These are phyloP conservation scores for Labeo catla DNA, from an alignment of 2,113 vertebrate species.

Conservation along the genomic window DNA sequence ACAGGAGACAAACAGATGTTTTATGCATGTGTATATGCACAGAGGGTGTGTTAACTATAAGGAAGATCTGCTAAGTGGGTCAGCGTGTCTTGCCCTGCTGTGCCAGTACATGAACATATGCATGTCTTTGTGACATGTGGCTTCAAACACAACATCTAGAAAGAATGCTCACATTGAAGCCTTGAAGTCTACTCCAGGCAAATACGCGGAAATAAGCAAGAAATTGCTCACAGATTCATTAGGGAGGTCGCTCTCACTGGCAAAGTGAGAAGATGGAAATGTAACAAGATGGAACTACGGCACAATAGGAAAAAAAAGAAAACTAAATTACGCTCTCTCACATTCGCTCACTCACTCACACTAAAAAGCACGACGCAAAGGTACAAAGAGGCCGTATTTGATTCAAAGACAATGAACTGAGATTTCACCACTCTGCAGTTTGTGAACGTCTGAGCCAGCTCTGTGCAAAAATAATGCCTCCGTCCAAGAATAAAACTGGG, in stretches of 20 bases:
- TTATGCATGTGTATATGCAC: not conserved
- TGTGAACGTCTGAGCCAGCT: not conserved
- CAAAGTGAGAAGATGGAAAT: constrained; percentile 33
- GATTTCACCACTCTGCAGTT: constrained; percentile 4
- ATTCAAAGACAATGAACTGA: constrained; percentile 29
- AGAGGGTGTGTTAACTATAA: constrained; percentile 14
- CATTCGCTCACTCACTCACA: not conserved
- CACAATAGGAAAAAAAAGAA: constrained; percentile 27
- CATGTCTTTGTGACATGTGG: not conserved
- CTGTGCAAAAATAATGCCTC: constrained; percentile 12
- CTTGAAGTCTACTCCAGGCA: constrained; percentile 15
- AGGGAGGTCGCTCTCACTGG: constrained; percentile 19
- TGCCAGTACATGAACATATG: not conserved
- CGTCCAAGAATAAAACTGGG: constrained; percentile 14
- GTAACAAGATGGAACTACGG: constrained; percentile 20
- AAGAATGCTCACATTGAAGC: not conserved
- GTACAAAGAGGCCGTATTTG: constrained; percentile 7
- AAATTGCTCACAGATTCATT: constrained; percentile 31
- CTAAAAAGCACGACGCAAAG: not conserved
- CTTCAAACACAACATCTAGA: constrained; percentile 15
- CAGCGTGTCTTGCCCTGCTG: constrained; percentile 12
- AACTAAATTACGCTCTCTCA: constrained; percentile 25
- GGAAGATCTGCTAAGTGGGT: constrained; percentile 1
- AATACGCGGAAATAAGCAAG: not conserved
- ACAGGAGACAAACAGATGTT: constrained; percentile 1